Conservation (phyloP, 2,113 vertebrate genomes). For the Pavo muticus region DNA sequence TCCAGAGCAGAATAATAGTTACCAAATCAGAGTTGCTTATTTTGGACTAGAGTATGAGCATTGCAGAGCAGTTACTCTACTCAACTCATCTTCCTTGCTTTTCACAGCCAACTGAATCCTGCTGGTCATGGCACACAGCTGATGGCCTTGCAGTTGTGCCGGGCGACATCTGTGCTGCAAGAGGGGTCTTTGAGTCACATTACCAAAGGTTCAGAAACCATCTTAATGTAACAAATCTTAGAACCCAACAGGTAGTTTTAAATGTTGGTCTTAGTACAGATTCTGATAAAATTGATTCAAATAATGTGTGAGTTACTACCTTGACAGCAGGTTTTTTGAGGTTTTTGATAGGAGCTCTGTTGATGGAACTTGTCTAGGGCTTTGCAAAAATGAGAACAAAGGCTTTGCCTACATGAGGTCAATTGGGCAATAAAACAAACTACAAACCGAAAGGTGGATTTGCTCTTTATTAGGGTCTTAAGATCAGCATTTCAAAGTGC, state of each 20-base stretch:
- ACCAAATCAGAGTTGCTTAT: slow-evolving; percentile 45
- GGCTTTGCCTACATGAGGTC: rapidly evolving
- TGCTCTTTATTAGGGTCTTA: not conserved
- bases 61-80: not conserved
- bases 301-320: not conserved
- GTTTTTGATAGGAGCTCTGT: not conserved
- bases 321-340: not conserved
- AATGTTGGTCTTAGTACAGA: not conserved
- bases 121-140: not conserved
- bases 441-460: not conserved
- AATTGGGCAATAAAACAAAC: not conserved
- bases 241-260: not conserved
- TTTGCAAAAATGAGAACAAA: not conserved
- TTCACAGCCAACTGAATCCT: not conserved
- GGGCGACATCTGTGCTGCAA: not conserved
- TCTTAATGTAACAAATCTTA: not conserved
- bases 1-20: slow-evolving; percentile 55
- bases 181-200: not conserved
- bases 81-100: not conserved
- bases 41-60: slow-evolving; percentile 23
- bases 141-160: not conserved
- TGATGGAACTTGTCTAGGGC: not conserved
- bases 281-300: not conserved
- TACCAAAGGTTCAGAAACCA: not conserved
- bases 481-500: not conserved